These are phyloP conservation scores for Phymatocera aterrima DNA, from an alignment of 2,888 invertebrate genomes.

Conservation along the genomic window DNA sequence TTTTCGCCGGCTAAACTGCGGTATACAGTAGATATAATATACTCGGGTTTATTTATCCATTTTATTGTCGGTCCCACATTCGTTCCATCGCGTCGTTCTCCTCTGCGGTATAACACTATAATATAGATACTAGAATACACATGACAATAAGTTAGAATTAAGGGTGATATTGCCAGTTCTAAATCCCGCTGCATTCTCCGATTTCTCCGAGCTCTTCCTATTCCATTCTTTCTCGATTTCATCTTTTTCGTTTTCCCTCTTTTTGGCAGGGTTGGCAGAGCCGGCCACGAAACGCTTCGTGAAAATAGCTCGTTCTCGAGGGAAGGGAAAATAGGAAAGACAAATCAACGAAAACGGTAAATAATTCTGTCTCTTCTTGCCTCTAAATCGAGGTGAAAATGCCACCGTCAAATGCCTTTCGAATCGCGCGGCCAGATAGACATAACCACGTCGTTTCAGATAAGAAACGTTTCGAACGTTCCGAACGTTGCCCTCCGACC, in stretches of 20 bases:
- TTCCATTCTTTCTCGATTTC: too few relatives aligned
- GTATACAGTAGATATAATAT: too few relatives aligned
- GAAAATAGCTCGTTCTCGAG: too few relatives aligned
- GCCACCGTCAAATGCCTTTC: constrained; percentile 21
- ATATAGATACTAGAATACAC: too few relatives aligned
- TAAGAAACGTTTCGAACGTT: neutral
- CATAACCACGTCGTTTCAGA: constrained; percentile 7
- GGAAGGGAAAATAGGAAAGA: neutral
- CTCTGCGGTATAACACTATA: too few relatives aligned
- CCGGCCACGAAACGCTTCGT: neutral
- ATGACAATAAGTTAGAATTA: constrained; percentile 27
- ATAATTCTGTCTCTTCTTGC: neutral
- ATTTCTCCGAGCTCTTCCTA: neutral
- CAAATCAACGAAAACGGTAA: neutral
- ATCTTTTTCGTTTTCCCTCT: too few relatives aligned
- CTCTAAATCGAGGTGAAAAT: neutral
- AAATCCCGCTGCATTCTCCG: neutral
- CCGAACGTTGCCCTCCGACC: neutral
- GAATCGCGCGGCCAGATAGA: constrained; percentile 2
- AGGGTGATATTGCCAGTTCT: constrained; percentile 11
- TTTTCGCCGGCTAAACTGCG: too few relatives aligned
- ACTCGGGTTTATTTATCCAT: too few relatives aligned
- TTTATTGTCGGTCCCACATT: too few relatives aligned
- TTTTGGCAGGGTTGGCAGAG: constrained; percentile 37
- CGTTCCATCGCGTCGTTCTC: too few relatives aligned